Conservation (phyloP, 2,113 vertebrate genomes). For the Epinephelus fuscoguttatus region DNA sequence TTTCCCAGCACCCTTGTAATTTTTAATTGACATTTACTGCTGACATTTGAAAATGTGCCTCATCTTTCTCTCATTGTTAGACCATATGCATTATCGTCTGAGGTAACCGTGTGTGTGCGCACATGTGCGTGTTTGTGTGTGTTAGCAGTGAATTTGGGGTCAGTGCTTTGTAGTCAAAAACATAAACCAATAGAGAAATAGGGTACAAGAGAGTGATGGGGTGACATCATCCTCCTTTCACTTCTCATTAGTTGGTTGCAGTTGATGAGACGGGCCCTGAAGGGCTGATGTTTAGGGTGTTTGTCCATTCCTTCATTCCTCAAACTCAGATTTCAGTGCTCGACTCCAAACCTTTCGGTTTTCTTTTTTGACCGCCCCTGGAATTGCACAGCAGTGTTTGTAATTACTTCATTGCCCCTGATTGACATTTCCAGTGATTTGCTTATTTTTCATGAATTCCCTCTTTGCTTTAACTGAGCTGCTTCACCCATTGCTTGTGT, state of each 20-base stretch:
- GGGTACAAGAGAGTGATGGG: conserved; percentile 68
- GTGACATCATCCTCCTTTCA: conserved; percentile 75
- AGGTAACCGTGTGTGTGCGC: not conserved
- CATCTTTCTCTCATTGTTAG: conserved; percentile 81
- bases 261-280: conserved; percentile 46
- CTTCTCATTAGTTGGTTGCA: conserved; percentile 66
- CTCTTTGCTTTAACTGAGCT: conserved; percentile 75
- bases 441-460: conserved; percentile 82
- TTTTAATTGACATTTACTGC: conserved; percentile 93
- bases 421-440: conserved; percentile 84
- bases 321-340: conserved; percentile 63
- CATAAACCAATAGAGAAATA: conserved; percentile 67
- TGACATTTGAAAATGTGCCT: conserved; percentile 88
- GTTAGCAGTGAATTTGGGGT: conserved; percentile 57
- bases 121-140: not conserved
- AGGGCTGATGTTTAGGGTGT: conserved; percentile 65
- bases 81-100: conserved; percentile 26
- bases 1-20: conserved; percentile 88
- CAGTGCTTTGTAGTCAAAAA: conserved; percentile 71
- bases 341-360: conserved; percentile 63
- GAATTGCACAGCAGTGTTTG: conserved; percentile 65
- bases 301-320: conserved; percentile 67
- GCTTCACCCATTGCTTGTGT: conserved; percentile 73
- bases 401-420: conserved; percentile 77
- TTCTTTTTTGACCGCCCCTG: conserved; percentile 70